phyloP scores from a whole-genome alignment of 1,140 invertebrate species.

The Charaxes varanes region DNA sequence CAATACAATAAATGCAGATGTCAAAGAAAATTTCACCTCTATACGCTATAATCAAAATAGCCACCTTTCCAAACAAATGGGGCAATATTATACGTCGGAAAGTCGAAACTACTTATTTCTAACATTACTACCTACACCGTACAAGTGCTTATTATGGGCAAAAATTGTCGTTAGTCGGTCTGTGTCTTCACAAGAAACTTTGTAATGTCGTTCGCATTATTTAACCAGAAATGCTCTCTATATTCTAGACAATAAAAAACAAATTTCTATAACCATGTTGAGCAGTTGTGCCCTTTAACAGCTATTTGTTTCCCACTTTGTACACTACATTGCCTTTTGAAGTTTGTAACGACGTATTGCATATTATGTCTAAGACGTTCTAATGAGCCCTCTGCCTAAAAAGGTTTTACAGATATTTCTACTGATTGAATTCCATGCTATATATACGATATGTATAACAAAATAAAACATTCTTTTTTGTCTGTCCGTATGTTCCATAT shows the following conservation, averaged over 20 bases:
- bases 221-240: background rate
- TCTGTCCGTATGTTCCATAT: too few species aligned
- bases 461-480: too few species aligned
- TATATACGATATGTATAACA: too few species aligned
- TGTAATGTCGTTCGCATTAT: background rate
- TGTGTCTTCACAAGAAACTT: constrained; percentile 1
- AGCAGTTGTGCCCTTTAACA: background rate
- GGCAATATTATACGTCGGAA: too few species aligned
- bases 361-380: constrained; percentile 8
- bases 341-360: constrained; percentile 8
- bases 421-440: too few species aligned
- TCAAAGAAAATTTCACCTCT: too few species aligned
- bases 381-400: constrained; percentile 11
- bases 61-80: too few species aligned
- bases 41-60: too few species aligned
- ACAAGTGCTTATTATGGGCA: constrained; percentile 7
- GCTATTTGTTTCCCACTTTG: background rate
- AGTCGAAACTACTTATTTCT: too few species aligned
- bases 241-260: background rate
- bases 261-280: background rate
- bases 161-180: constrained; percentile 1
- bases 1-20: too few species aligned
- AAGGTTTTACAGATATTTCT: constrained; percentile 2
- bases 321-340: constrained; percentile 10
- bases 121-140: too few species aligned